Percentiles rank a stretch among this genome's conserved stretches.
phyloP scores from a whole-genome alignment of 2,113 vertebrate genomes.

The Eupsittula cactorum region DNA sequence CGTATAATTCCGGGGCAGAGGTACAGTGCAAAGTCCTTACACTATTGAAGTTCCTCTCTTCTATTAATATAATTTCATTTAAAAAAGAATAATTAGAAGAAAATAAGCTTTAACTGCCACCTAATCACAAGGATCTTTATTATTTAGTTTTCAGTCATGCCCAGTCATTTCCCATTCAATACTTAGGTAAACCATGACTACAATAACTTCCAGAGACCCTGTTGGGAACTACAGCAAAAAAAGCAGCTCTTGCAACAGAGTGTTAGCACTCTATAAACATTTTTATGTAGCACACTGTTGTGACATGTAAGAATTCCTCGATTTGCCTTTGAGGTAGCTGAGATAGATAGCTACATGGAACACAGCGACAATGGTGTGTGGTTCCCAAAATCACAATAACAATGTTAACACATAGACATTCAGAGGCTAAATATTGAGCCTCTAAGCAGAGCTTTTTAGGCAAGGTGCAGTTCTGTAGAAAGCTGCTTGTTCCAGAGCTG shows the following conservation, averaged over 20 bases:
- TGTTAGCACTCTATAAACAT: neutral
- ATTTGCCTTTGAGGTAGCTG: neutral
- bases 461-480: neutral
- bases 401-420: neutral
- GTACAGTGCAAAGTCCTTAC: neutral
- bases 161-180: neutral
- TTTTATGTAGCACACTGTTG: neutral
- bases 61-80: neutral
- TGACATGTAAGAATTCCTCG: neutral
- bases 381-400: neutral
- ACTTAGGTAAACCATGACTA: neutral
- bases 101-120: neutral
- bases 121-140: neutral
- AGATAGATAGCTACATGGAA: neutral
- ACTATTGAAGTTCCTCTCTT: neutral
- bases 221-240: neutral
- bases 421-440: neutral
- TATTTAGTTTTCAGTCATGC: neutral
- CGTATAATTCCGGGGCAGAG: neutral
- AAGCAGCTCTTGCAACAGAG: neutral
- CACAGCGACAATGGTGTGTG: fast-evolving
- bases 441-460: neutral
- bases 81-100: neutral
- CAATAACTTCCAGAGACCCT: neutral
- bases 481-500: neutral